Evolutionary conservation across 2,888 invertebrate species (phyloP).

Genomic region (Pachycephus smyrnensis): DNA sequence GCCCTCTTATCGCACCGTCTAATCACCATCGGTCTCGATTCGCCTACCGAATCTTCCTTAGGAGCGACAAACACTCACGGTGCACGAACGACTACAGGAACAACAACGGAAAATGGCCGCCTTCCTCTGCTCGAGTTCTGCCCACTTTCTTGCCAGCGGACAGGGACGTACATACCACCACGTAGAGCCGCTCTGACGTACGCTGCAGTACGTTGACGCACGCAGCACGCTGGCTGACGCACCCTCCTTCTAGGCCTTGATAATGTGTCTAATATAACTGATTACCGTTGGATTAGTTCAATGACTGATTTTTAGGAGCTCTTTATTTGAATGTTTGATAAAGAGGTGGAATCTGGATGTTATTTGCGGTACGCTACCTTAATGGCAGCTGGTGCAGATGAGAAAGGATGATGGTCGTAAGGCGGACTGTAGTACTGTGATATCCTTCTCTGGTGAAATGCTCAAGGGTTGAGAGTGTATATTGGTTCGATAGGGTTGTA

Average conservation of each 20-base stretch:
- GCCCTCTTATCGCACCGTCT: conserved; percentile 17
- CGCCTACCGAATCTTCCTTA: conserved; percentile 4
- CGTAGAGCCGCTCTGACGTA: not conserved
- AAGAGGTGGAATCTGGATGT: not conserved
- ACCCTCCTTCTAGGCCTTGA: not conserved
- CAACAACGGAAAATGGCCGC: conserved; percentile 45
- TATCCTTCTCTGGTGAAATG: not conserved
- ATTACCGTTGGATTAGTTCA: not conserved
- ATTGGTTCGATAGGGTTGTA: not conserved
- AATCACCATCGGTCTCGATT: conserved; percentile 21
- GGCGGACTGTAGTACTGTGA: not conserved
- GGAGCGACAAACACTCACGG: conserved; percentile 25
- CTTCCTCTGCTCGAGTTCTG: conserved; percentile 43
- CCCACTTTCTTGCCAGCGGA: not conserved
- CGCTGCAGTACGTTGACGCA: not conserved
- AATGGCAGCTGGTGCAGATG: not conserved
- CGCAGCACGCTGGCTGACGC: not conserved
- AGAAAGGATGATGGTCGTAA: not conserved
- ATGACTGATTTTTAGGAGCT: not conserved
- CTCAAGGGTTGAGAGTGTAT: not conserved
- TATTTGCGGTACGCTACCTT: not conserved
- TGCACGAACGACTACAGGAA: conserved; percentile 28
- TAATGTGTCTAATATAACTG: not conserved
- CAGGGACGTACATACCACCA: conserved; percentile 9
- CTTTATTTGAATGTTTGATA: not conserved